These are phyloP conservation scores for Chaetodon trifascialis DNA, from an alignment of 2,113 vertebrate genomes.

Conservation along the genomic window DNA sequence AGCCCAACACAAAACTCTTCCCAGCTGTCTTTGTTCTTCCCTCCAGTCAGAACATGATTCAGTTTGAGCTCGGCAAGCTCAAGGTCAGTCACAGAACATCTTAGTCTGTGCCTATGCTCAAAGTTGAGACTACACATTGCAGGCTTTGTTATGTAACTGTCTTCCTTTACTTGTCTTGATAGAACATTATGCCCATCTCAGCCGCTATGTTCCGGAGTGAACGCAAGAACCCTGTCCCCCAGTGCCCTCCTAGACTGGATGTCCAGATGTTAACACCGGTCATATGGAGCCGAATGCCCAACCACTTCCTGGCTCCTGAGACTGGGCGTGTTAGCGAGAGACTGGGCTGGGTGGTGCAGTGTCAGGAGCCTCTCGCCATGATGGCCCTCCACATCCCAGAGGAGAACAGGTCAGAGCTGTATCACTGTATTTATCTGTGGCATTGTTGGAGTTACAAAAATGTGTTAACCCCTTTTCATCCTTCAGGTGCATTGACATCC, in stretches of 20 bases:
- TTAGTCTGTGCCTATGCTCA: background rate
- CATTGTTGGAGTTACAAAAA: background rate
- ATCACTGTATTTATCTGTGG: background rate
- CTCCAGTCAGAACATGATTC: slow-evolving; percentile 91
- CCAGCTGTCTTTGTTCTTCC: slow-evolving; percentile 92
- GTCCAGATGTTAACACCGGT: slow-evolving; percentile 92
- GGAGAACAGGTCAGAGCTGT: slow-evolving; percentile 88
- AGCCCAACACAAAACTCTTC: slow-evolving; percentile 95
- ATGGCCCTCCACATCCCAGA: slow-evolving; percentile 97
- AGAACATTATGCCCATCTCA: slow-evolving; percentile 98
- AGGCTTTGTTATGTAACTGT: background rate
- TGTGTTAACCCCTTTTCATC: background rate
- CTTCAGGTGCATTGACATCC: slow-evolving; percentile 91
- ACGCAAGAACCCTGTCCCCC: slow-evolving; percentile 90
- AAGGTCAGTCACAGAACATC: slow-evolving; percentile 83
- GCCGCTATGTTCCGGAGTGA: slow-evolving; percentile 96
- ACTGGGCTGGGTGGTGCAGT: slow-evolving; percentile 92
- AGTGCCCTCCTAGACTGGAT: slow-evolving; percentile 90
- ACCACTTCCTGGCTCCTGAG: slow-evolving; percentile 87
- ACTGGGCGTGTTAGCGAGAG: slow-evolving; percentile 86
- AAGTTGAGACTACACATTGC: background rate
- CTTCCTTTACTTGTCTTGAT: slow-evolving; percentile 1
- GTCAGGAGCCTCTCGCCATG: slow-evolving; percentile 90
- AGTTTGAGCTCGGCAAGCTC: slow-evolving; percentile 94
- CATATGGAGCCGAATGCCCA: slow-evolving; percentile 97